Conservation (phyloP, 2,888 invertebrate genomes). For the Drosophila gaucha region DNA sequence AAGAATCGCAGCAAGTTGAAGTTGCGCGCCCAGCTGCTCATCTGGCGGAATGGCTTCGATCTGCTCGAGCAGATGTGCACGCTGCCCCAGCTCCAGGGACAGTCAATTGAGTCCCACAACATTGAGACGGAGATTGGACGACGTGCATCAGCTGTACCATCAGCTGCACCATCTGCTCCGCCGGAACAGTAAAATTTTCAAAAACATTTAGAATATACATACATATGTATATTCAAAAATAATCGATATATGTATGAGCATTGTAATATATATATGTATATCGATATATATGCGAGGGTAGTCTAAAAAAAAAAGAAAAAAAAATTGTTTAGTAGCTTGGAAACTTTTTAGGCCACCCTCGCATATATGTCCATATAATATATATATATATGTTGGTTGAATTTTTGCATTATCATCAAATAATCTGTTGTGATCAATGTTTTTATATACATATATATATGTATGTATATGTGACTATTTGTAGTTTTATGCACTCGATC, state of each 20-base stretch:
- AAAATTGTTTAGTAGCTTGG: too few species aligned
- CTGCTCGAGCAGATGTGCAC: constrained; percentile 72
- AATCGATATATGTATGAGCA: not conserved
- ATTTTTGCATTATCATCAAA: constrained; percentile 5
- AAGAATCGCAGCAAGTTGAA: constrained; percentile 77
- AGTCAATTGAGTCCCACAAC: constrained; percentile 6
- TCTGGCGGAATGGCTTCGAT: constrained; percentile 83
- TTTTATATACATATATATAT: constrained; percentile 20
- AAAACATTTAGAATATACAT: not conserved
- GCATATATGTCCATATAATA: not conserved
- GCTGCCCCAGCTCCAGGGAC: constrained; percentile 53
- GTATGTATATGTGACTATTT: constrained; percentile 14
- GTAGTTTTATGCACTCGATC: constrained; percentile 1
- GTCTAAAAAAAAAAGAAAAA: not conserved
- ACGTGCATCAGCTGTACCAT: constrained; percentile 48
- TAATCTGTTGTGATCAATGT: constrained; percentile 49
- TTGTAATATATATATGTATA: not conserved
- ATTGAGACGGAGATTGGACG: constrained; percentile 47
- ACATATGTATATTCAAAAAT: not conserved
- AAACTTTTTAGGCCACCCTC: not conserved
- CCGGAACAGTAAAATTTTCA: constrained; percentile 21
- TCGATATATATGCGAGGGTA: not conserved
- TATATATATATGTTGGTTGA: not conserved
- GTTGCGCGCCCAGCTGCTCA: constrained; percentile 73
- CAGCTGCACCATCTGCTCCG: constrained; percentile 33